Evolutionary conservation across 2,797 vertebrate genomes (phyloP).

Genomic region (Clarias fuscus): DNA sequence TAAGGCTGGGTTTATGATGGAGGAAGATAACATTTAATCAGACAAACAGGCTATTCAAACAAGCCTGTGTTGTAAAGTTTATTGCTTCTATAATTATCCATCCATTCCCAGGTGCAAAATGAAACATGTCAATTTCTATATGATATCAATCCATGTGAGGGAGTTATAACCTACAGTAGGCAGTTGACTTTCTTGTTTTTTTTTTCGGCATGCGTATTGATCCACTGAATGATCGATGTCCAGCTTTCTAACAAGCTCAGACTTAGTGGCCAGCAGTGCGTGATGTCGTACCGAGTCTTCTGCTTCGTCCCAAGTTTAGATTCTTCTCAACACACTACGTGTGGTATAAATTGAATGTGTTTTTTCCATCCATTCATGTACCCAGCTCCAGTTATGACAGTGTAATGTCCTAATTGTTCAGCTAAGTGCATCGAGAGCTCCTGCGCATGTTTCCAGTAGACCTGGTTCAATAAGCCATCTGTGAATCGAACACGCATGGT

Average conservation of each 20-base stretch:
- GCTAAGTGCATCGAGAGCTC: neutral
- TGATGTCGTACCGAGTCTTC: neutral
- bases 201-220: neutral
- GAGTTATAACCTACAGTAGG: neutral
- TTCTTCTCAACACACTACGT: neutral
- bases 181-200: neutral
- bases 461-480: neutral
- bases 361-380: no score
- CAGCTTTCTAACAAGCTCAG: neutral
- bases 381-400: no score
- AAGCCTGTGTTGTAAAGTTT: neutral
- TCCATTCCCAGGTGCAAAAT: no score
- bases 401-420: neutral
- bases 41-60: no score
- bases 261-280: neutral
- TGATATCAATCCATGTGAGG: neutral
- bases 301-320: neutral
- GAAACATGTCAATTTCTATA: neutral
- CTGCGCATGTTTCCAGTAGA: neutral
- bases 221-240: neutral
- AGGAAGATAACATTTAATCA: neutral
- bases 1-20: neutral
- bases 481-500: no score
- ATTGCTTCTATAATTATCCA: neutral
- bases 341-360: neutral